Base-by-base conservation (phyloP, 2,113 vertebrate species). In the Callionymus lyra region DNA sequence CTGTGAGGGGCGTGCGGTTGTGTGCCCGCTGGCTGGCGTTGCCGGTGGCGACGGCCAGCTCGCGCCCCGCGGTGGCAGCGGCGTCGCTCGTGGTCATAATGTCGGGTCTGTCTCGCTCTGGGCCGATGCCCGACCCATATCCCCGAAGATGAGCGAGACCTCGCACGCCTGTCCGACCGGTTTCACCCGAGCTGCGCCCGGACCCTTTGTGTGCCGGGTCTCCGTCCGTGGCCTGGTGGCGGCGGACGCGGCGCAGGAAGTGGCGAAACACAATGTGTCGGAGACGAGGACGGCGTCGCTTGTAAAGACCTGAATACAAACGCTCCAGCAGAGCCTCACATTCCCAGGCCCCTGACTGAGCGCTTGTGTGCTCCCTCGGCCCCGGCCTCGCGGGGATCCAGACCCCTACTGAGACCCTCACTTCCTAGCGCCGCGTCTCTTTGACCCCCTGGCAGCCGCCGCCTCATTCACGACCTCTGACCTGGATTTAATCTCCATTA, bases 1-100 rank as follows among this genome's bases (percentile, higher is more conserved):
- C 83, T 86, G 83, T 83, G 84, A 74, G 63, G 77, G 83, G 83
- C 82, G 57, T 84, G 80, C 83, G 83, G 79, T 84, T 74, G 53
- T 70, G 76, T 86, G 82, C 83, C 84, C 82, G 81, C 70, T 80
- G 69, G 69, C 59, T 56, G 50, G 65, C 59, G 63, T 48, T 84
- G 83, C 77, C 83, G 81, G 63, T 73, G 64, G 71, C 75, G 36
- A 50, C 62, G 72, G 77, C 82, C 82, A 84, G 77, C 83, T 43
- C 68, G 67, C 74, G 73, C 70, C 74, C 72, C 71, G 75, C 71
- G 80, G 81, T 80, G 79, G 77, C 79, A 82, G 60, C 66, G 53
- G 59, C 63, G 63, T 59, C 46, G 70, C 60, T 70, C 50, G 66
- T 72, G 59, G 70, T 77, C 74, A 77, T 80, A 82, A 84, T 84